Base-by-base conservation (phyloP, 53 echinoderm and acorn worm species). In the Holothuria scabra region DNA sequence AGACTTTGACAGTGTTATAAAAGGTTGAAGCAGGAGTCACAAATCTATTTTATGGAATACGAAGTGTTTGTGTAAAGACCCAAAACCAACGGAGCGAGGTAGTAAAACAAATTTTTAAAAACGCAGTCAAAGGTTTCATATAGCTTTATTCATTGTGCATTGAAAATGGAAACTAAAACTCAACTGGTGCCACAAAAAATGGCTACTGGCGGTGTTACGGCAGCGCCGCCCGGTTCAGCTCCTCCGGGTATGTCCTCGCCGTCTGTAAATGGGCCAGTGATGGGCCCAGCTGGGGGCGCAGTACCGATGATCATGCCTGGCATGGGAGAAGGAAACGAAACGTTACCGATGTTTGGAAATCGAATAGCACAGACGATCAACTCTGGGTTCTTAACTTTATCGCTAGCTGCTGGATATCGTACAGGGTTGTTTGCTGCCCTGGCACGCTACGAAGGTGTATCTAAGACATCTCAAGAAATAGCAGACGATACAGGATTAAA, bases 401-500 rank as follows among this genome's bases (percentile, higher is more conserved):
- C 93, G 13, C 81, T 96, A 12, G 96, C 96, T 4, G 92, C 93
- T 67, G 96, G 96, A 31, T 87, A 90, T 29, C 90, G 93, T 59
- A 93, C 93, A 13, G 96, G 96, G 59, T 80, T 96, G 60, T 93
- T 96, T 85, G 76, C 90, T 12, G 88, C 65, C 35, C 63, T 96
- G 59, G 92, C 85, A 3, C 74, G 87, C 55, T 96, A 93, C 52
- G 88, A 84, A 32, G 95, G 95, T 9, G 85, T 72, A 48, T 93
- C 99, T 16, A 99, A 92, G 71, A 95, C 99, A 19, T 99, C 92
- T 14, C 87, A 89, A 75, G 99, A 99, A 87, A 99, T 99, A 10
- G 94, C 99, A 35, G 90, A 90, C 46, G 89, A 86, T 71, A 91
- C 94, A 25, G 99, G 99, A 48, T 76, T 99, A 20, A 99, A 99